Base-by-base conservation (phyloP, 2,888 invertebrate species). In the Notodromas monacha region DNA sequence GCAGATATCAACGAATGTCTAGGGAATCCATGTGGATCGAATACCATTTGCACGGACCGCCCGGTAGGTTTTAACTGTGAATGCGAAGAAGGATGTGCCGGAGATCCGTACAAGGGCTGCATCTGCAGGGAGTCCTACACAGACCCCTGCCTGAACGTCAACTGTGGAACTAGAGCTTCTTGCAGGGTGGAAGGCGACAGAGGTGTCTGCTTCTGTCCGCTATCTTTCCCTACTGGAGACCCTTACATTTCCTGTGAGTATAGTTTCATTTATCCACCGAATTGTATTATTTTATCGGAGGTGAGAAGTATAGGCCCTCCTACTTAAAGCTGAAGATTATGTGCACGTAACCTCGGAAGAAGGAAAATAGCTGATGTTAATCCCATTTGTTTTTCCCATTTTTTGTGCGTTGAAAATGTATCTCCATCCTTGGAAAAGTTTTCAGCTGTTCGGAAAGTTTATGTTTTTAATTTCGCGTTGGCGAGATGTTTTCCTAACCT, bases 211-310 rank as follows among this genome's bases (percentile, higher is more conserved):
- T 70, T 66, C 45, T 81, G 79, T 45, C 76, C 77, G 30, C 56
- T 65, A 16, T 63, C 65, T 43, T 68, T 60, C 51, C 74, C 77
- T 29, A 59, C 63, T 35, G 79, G 77, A 33, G 69, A 79, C 56
- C 72, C 77, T 13, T 64, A 67, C 43, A 62, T 66, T 41, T 67
- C 69, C 60, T 77, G 77, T 77, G 55, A 63, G 68, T 26, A 12
- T 27, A 15, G 12, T n/a, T n/a, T n/a, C n/a, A n/a, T n/a, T n/a
- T n/a, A n/a, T n/a, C n/a, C n/a, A n/a, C n/a, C n/a, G n/a, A n/a
- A n/a, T n/a, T n/a, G n/a, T n/a, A n/a, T n/a, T n/a, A n/a, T n/a
- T n/a, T n/a, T n/a, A n/a, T n/a, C n/a, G n/a, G n/a, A n/a, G n/a
- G n/a, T n/a, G n/a, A n/a, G n/a, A n/a, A n/a, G n/a, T n/a, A n/a